These are phyloP conservation scores for Tetheella fluctuosa DNA, from an alignment of 2,888 invertebrate genomes.

Conservation along the genomic window DNA sequence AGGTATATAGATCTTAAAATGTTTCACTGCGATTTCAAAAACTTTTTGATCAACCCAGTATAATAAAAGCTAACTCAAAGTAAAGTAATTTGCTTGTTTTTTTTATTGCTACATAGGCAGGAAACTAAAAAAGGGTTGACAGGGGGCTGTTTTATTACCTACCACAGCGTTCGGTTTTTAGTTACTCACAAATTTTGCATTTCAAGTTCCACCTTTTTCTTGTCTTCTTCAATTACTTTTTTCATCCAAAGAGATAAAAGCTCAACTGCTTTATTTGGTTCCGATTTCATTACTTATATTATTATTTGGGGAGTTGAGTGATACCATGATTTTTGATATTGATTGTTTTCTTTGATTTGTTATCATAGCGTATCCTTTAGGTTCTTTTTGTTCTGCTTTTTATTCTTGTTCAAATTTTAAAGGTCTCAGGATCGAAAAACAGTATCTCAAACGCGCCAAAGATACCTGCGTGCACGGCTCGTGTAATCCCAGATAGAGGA, in stretches of 20 bases:
- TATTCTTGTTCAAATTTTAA: neutral
- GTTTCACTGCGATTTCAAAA: too few species aligned
- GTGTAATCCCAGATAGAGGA: too few species aligned
- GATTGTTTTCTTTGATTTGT: neutral
- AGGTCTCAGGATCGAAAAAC: too few species aligned
- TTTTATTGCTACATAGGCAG: conserved; percentile 18
- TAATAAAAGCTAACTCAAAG: neutral
- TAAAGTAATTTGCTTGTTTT: conserved; percentile 24
- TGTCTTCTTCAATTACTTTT: conserved; percentile 20
- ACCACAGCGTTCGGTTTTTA: conserved; percentile 31
- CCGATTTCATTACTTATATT: neutral
- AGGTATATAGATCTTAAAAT: too few species aligned
- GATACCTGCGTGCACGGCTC: too few species aligned
- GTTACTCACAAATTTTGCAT: conserved; percentile 34
- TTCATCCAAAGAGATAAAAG: conserved; percentile 15
- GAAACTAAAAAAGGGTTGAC: conserved; percentile 38
- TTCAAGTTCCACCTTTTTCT: conserved; percentile 34
- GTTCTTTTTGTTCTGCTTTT: neutral
- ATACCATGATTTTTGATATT: neutral
- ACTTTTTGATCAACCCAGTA: too few species aligned
- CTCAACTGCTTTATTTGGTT: conserved; percentile 9
- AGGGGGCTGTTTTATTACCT: conserved; percentile 38
- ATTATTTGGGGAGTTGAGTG: neutral
- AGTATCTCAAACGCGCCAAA: too few species aligned
- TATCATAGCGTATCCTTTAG: neutral